Evolutionary conservation across 2,888 invertebrate genomes (phyloP), one percentile per base, ranked within the genome.

Genomic region (Eupithecia subfuscata): DNA sequence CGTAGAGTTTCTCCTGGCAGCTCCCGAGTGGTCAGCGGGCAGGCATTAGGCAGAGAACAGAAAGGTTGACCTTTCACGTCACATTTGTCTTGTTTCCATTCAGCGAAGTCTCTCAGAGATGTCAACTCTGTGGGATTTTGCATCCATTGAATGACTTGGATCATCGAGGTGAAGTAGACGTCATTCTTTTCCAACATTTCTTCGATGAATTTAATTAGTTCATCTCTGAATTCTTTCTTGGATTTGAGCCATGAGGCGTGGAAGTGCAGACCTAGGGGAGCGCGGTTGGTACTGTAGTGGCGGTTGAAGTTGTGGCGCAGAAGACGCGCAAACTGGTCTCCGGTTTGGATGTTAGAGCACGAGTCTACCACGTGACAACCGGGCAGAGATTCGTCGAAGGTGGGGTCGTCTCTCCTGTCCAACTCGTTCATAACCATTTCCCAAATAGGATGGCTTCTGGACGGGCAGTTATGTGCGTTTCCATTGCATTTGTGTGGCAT

Each of bases 391-490:
- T 98, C 98, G 87, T 98, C 98, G 89, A 98, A 98, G 8, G 97
- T 97, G 7, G 98, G 98, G 87, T 98, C 98, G 90, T 98, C 98
- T 91, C 98, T 96, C 90, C 98, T 96, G 92, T 98, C 98, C 83
- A 98, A 93, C 90, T 98, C 98, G 89, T 98, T 98, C 98, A 98
- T 98, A 71, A 98, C 98, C 97, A 98, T 98, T 94, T 98, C 98
- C 98, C 98, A 98, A 64, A 98, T 98, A 40, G 98, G 98, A 87
- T 98, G 98, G 85, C 97, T 97, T 88, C 97, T 95, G 69, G 97
- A 97, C 34, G 98, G 98, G 87, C 98, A 98, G 90, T 98, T 98
- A 89, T 98, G 98, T 22, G 98, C 98, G 89, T 98, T 98, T 80
- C 98, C 98, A 90, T 98, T 98, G 90, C 98, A 98, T 90, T 98